phyloP scores from a whole-genome alignment of 2,113 vertebrate species.

The Onychostruthus taczanowskii region DNA sequence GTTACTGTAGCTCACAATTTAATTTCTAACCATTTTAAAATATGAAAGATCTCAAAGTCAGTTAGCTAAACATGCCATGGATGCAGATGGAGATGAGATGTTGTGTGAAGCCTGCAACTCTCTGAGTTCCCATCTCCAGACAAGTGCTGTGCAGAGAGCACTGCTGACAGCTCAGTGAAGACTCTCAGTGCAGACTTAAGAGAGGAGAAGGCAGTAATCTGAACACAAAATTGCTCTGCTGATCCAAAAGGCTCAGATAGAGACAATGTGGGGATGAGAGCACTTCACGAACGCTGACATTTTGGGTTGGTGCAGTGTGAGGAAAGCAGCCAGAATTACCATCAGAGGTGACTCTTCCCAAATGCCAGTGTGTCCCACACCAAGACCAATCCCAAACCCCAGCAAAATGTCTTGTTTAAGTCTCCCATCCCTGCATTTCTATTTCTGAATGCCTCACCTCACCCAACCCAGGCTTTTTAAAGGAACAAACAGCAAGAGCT shows the following conservation, averaged over 20 bases:
- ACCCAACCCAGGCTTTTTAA: not conserved
- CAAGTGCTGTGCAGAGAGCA: not conserved
- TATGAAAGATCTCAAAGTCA: not conserved
- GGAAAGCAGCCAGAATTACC: not conserved
- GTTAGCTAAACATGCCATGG: not conserved
- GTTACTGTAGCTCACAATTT: not conserved
- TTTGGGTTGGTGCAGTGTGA: not conserved
- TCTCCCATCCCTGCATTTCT: not conserved
- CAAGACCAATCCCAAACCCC: not conserved
- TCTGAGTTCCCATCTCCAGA: not conserved
- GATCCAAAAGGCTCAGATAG: not conserved
- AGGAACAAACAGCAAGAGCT: conserved; percentile 9
- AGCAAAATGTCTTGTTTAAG: not conserved
- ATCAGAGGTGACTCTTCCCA: not conserved
- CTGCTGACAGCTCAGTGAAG: not conserved
- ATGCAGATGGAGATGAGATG: not conserved
- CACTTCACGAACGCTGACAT: not conserved
- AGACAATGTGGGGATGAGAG: not conserved
- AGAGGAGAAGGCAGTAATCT: conserved; percentile 11
- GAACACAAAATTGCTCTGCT: not conserved
- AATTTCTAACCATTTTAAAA: not conserved
- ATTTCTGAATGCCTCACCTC: conserved; percentile 9
- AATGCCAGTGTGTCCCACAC: not conserved
- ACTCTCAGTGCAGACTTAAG: not conserved
- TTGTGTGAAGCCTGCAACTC: not conserved